Conservation (phyloP, 2,888 invertebrate genomes). For the Cenopis cana region DNA sequence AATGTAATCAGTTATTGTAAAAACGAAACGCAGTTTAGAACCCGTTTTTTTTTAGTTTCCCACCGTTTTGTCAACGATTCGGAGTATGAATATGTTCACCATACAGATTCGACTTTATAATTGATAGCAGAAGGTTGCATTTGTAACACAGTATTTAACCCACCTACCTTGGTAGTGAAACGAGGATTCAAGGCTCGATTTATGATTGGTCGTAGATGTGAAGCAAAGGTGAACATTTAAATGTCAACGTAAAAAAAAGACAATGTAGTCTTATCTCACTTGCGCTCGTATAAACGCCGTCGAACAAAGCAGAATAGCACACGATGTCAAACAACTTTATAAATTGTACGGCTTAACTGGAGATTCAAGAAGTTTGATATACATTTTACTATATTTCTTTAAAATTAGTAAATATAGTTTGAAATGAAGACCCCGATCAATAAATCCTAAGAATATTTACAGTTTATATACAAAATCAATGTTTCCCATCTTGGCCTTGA, state of each 20-base stretch:
- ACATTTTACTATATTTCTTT: constrained; percentile 33
- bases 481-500: constrained; percentile 34
- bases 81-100: neutral
- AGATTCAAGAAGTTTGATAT: constrained; percentile 38
- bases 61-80: constrained; percentile 20
- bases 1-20: neutral
- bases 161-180: constrained; percentile 23
- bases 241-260: constrained; percentile 34
- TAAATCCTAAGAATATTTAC: constrained; percentile 37
- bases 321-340: constrained; percentile 28
- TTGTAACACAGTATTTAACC: neutral
- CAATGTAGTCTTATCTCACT: constrained; percentile 24
- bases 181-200: constrained; percentile 38
- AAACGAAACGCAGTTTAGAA: neutral
- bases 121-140: neutral
- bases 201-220: constrained; percentile 36
- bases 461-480: constrained; percentile 37
- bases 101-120: neutral
- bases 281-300: neutral
- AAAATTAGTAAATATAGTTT: constrained; percentile 39
- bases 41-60: constrained; percentile 7
- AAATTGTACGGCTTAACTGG: constrained; percentile 28
- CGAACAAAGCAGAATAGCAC: constrained; percentile 1
- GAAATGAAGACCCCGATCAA: constrained; percentile 39
- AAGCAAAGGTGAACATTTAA: constrained; percentile 34